Evolutionary conservation across 2,888 invertebrate genomes (phyloP).

Genomic region (Cancer borealis): DNA sequence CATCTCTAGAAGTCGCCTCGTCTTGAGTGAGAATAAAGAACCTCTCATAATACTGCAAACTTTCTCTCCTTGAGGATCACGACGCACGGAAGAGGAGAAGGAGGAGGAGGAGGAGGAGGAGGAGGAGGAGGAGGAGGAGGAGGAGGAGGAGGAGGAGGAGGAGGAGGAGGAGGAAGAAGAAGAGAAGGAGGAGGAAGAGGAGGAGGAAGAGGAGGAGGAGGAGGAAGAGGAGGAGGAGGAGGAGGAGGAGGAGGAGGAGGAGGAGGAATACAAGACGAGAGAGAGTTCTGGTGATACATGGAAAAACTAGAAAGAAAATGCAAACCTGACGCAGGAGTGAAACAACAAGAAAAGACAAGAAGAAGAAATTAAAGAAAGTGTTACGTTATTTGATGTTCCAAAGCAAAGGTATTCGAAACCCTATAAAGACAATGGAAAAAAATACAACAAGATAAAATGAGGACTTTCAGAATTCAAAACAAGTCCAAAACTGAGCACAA

Average conservation of each 20-base stretch:
- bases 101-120: too few relatives aligned
- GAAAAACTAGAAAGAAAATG: neutral
- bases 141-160: neutral
- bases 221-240: neutral
- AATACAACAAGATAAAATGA: neutral
- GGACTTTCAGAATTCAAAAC: neutral
- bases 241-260: neutral
- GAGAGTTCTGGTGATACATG: neutral
- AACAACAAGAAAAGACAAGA: neutral
- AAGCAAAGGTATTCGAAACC: neutral
- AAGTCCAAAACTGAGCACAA: neutral
- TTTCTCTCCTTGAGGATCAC: neutral
- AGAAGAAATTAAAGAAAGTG: neutral
- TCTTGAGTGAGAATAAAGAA: constrained; percentile 11
- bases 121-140: too few relatives aligned
- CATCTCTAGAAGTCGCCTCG: neutral
- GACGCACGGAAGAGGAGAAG: neutral
- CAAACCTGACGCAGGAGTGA: neutral
- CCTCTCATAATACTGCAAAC: constrained; percentile 20
- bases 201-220: neutral
- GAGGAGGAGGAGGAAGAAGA: neutral
- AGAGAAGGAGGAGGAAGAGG: neutral
- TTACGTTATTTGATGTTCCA: neutral
- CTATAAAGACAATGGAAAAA: neutral
- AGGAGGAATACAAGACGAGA: neutral